Evolutionary conservation across 1,140 invertebrate species (phyloP).

Genomic region (Temnothorax longispinosus): DNA sequence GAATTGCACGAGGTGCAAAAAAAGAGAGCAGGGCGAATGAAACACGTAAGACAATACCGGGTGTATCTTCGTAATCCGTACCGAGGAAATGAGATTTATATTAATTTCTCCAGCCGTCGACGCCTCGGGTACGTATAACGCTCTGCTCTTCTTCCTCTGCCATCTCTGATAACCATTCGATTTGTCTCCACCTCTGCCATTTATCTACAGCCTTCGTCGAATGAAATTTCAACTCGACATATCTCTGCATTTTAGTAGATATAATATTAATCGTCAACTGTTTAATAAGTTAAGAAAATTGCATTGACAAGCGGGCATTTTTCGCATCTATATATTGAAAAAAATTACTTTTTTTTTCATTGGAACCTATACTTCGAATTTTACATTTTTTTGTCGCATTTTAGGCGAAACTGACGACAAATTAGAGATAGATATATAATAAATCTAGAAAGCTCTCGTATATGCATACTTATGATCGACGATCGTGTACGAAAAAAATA

Average conservation of each 20-base stretch:
- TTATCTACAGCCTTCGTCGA: neutral
- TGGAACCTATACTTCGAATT: too few species aligned
- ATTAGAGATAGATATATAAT: neutral
- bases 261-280: neutral
- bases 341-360: neutral
- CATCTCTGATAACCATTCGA: neutral
- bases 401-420: neutral
- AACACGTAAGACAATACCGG: constrained; percentile 74
- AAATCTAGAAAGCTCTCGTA: neutral
- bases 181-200: constrained; percentile 17
- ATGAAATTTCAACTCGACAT: constrained; percentile 26
- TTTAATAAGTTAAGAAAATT: neutral
- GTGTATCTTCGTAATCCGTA: constrained; percentile 30
- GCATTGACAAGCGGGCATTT: neutral
- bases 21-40: constrained; percentile 21
- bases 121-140: neutral
- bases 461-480: neutral
- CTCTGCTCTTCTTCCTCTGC: neutral
- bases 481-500: neutral
- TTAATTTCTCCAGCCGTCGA: constrained; percentile 76
- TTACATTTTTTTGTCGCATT: neutral
- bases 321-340: neutral
- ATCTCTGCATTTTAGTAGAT: neutral
- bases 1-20: constrained; percentile 40
- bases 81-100: constrained; percentile 77